Evolutionary conservation across 2,797 vertebrate genomes (phyloP).

Genomic region (Bucorvus abyssinicus): DNA sequence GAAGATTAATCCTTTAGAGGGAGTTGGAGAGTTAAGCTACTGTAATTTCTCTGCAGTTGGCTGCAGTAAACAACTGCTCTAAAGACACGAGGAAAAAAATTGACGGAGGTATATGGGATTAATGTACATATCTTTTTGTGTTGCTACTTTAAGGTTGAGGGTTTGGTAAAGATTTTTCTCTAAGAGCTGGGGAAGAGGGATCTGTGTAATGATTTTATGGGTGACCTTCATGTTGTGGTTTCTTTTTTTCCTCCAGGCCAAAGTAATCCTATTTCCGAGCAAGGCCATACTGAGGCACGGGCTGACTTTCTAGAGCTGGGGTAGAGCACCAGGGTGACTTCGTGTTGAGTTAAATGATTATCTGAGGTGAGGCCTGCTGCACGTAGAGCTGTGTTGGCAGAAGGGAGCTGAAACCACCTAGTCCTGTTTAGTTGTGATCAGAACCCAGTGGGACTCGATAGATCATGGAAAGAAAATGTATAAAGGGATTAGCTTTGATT

Average conservation of each 20-base stretch:
- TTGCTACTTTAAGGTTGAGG: conserved; percentile 54
- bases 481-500: conserved; percentile 5
- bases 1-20: conserved; percentile 66
- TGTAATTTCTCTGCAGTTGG: conserved; percentile 68
- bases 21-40: conserved; percentile 69
- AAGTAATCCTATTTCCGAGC: conserved; percentile 50
- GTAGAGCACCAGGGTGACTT: neutral
- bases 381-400: conserved; percentile 29
- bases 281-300: conserved; percentile 10
- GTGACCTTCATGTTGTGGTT: conserved; percentile 65
- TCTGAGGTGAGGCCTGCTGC: neutral
- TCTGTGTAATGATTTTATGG: conserved; percentile 24
- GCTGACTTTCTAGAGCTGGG: conserved; percentile 22
- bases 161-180: conserved; percentile 23
- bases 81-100: conserved; percentile 61
- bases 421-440: neutral
- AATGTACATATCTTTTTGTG: conserved; percentile 39
- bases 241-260: conserved; percentile 67
- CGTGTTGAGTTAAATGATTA: neutral
- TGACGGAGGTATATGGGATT: conserved; percentile 49
- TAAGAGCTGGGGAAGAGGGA: conserved; percentile 19
- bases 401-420: neutral
- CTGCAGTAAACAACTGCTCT: conserved; percentile 65
- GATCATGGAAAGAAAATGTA: neutral
- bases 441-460: conserved; percentile 10